Evolutionary conservation across 2,888 invertebrate genomes (phyloP).

Genomic region (Neria commutata): DNA sequence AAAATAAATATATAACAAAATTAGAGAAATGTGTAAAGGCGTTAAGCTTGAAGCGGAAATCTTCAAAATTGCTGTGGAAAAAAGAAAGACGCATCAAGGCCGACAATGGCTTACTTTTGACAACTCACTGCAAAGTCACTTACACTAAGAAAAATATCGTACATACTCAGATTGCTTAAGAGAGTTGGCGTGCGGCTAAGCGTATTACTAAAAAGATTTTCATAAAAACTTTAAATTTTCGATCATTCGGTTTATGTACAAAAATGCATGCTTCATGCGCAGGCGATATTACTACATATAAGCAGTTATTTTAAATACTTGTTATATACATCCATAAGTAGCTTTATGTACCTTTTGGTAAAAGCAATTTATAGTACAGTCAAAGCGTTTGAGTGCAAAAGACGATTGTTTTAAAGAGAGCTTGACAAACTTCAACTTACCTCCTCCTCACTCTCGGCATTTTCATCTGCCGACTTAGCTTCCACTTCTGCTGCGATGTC

Average conservation of each 20-base stretch:
- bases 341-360: too few relatives aligned
- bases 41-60: too few relatives aligned
- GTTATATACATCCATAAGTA: too few relatives aligned
- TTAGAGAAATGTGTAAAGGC: too few relatives aligned
- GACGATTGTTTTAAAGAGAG: background rate
- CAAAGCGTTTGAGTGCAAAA: constrained; percentile 40
- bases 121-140: constrained; percentile 24
- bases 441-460: constrained; percentile 28
- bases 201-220: too few relatives aligned
- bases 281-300: too few relatives aligned
- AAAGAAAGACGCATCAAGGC: constrained; percentile 46
- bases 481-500: constrained; percentile 10
- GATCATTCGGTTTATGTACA: too few relatives aligned
- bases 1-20: too few relatives aligned
- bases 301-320: background rate
- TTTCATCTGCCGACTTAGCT: constrained; percentile 28
- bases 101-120: constrained; percentile 62
- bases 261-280: too few relatives aligned
- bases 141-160: background rate
- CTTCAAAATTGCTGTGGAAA: too few relatives aligned
- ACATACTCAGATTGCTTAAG: background rate
- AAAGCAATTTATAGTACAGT: constrained; percentile 35
- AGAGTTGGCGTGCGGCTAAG: too few relatives aligned
- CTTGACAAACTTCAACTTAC: constrained; percentile 31
- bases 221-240: background rate